Base-by-base conservation (phyloP, 1,140 invertebrate genomes). In the Archegozetes longisetosus region DNA sequence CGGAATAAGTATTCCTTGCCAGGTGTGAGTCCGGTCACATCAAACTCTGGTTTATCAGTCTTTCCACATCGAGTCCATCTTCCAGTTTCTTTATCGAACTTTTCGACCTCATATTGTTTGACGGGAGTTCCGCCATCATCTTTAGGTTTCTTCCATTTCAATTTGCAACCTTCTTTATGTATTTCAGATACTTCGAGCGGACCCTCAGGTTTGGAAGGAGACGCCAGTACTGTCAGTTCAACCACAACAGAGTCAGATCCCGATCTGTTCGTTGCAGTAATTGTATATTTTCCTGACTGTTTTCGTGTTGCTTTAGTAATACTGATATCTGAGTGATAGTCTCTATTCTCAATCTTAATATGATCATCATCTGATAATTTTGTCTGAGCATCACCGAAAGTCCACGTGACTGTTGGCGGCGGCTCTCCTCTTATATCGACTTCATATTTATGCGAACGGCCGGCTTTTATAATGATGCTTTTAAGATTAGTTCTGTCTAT, bases 401-500 rank as follows among this genome's bases (percentile, higher is more conserved):
- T 77, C 92, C 92, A 96, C 60, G 79, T 82, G 17, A 88, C 87
- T 68, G 85, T 83, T 14, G 92, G 92, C 72, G 92, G 86, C 1
- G 92, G 92, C 73, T 95, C 91, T 70, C 91, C 91, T 56, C 85
- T 88, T 66, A 88, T 93, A 67, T 91, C 92, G 32, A 96, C 88
- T 66, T 94, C 90, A 68, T 84, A 91, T 65, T 87, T 84, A 65
- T 94, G 85, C 9, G 87, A 82, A 75, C 93, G 88, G 26, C 88
- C 88, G 70, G 93, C 95, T 70, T 95, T 95, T 2, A 96, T 82
- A 3, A 90, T 84, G 32, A 95, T 79, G 69, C 84, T 83, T 50
- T 82, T 84, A 13, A 95, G 73, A 53, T 81, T 83, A 65, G 92
- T 85, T 25, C 89, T 88, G 66, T 92, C 80, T 62, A 95, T 85